A percentile compares a stretch with the other conserved stretches of the same genome.
These are phyloP conservation scores for Xenopus borealis DNA, from an alignment of 2,113 vertebrate genomes.

Conservation along the genomic window DNA sequence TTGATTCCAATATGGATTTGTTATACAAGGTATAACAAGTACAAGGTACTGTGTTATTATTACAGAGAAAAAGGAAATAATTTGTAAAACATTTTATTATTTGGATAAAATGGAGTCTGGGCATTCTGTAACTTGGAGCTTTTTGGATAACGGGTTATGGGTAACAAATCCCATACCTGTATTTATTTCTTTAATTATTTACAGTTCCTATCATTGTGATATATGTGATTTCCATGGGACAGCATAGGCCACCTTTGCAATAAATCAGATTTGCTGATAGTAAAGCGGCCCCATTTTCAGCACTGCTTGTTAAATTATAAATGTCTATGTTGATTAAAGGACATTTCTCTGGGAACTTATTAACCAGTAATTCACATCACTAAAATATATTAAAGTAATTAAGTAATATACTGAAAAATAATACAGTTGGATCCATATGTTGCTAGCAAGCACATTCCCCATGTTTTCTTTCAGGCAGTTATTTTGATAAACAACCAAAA, in stretches of 20 bases:
- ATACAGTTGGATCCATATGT: background rate
- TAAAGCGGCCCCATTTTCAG: background rate
- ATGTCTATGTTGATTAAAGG: slow-evolving; percentile 5
- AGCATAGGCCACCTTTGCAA: background rate
- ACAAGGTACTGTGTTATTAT: too few species aligned
- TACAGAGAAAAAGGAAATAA: too few species aligned
- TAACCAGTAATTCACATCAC: background rate
- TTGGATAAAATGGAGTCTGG: too few species aligned
- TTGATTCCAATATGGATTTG: too few species aligned
- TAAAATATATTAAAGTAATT: background rate
- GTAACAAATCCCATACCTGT: too few species aligned
- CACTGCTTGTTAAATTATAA: background rate
- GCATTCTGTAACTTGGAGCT: too few species aligned
- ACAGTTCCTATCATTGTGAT: too few species aligned
- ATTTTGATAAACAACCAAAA: slow-evolving; percentile 13
- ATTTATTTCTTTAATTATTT: too few species aligned
- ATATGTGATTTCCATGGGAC: background rate
- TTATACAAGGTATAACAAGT: too few species aligned
- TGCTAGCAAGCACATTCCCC: background rate
- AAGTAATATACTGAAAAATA: slow-evolving; percentile 1
- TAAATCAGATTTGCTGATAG: background rate
- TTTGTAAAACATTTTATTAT: too few species aligned
- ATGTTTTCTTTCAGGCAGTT: background rate
- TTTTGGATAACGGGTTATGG: too few species aligned
- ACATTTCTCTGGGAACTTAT: slow-evolving; percentile 4